Evolutionary conservation across 2,797 vertebrate species (phyloP), one percentile per base, ranked within the genome.

Genomic region (Semotilus atromaculatus): DNA sequence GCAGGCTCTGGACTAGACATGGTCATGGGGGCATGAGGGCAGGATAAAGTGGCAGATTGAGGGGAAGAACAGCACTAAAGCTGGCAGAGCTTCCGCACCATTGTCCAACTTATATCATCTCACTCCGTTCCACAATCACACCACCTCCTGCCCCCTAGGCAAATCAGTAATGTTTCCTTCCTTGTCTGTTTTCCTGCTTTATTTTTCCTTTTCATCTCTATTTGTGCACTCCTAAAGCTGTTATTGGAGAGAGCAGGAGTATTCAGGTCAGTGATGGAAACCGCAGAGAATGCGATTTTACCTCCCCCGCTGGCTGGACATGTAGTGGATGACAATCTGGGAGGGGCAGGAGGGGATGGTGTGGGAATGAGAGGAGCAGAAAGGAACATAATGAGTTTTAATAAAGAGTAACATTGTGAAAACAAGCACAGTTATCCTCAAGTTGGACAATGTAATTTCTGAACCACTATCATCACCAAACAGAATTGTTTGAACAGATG

Each of bases 221-320:
- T 74, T 60, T 75, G 60, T 66, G 88, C 89, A 86, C 73, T 87
- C 90, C 83, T 88, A 89, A 82, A 90, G 89, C 88, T 87, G 80
- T 86, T 84, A 88, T 89, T 86, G 87, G 77, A 90, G 40, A 68
- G 68, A 73, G 71, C 64, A 70, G 84, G 64, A 68, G 38, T 87
- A 94, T 94, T 93, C 92, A 94, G 93, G 94, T 94, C 93, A 94
- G 91, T 88, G 87, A 91, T 70, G 85, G 89, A 86, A 93, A 88
- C 91, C 91, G 85, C 88, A 92, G 91, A 93, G 88, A 94, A 94
- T 93, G 92, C 83, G 91, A 94, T 94, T 94, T 91, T 68, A 90
- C 84, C 88, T 87, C 91, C 88, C 91, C 91, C 29, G 87, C 92
- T 90, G 92, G 89, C 90, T 90, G 91, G 90, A 93, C 92, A 93